Conservation (phyloP, 2,888 invertebrate species). For the Pristionchus arcanus region DNA sequence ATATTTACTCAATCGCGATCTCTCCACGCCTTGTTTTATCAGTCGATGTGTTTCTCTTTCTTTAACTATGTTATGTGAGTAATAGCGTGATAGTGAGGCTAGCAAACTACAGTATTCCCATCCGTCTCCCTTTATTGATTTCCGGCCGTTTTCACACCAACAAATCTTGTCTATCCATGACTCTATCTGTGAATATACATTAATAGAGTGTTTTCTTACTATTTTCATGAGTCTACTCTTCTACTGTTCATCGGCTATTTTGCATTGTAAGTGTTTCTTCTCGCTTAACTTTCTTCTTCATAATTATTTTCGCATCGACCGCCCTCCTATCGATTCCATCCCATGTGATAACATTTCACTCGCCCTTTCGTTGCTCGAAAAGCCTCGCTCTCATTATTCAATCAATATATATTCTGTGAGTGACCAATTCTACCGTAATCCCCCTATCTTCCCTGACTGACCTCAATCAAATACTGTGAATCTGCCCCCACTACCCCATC, state of each 20-base stretch:
- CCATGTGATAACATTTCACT: not conserved
- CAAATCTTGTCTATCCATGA: not conserved
- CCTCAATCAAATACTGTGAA: constrained; percentile 37
- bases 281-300: not conserved
- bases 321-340: not conserved
- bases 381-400: not conserved
- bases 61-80: not conserved
- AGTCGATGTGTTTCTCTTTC: not conserved
- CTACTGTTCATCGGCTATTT: constrained; percentile 16
- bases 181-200: not conserved
- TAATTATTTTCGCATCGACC: not conserved
- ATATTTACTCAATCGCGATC: constrained; percentile 3
- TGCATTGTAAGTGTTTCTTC: not conserved
- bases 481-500: constrained; percentile 13
- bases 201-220: not conserved
- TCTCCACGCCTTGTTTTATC: not conserved
- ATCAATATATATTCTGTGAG: not conserved
- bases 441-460: not conserved
- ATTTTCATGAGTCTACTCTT: not conserved
- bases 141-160: not conserved
- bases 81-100: not conserved
- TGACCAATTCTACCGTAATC: not conserved
- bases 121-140: not conserved
- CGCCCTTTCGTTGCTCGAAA: not conserved
- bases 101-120: constrained; percentile 5